Percentiles rank a stretch among this genome's conserved stretches.
These are phyloP conservation scores for Geopemphigus sp. DNA, from an alignment of 1,140 invertebrate genomes.

Conservation along the genomic window DNA sequence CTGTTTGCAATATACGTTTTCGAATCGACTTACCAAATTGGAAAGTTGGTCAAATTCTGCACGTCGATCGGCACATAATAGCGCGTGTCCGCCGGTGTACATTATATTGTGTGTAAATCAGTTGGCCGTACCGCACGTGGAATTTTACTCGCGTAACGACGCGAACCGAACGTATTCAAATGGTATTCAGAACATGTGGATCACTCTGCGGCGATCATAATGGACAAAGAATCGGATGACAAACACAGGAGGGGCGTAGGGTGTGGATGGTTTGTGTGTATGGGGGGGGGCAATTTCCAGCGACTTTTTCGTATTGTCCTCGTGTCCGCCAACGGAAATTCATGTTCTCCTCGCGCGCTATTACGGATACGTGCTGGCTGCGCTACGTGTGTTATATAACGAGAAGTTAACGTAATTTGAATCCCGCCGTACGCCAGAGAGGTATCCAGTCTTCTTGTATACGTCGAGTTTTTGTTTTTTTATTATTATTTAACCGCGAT, in stretches of 20 bases:
- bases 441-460: too few relatives aligned
- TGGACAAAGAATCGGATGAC: neutral
- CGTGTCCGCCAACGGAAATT: neutral
- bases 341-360: constrained; percentile 6
- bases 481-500: too few relatives aligned
- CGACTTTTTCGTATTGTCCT: neutral
- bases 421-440: too few relatives aligned
- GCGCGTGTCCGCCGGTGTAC: neutral
- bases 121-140: neutral
- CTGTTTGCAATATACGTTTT: too few relatives aligned
- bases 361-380: neutral
- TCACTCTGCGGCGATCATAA: neutral
- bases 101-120: constrained; percentile 36
- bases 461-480: too few relatives aligned
- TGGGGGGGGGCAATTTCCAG: neutral
- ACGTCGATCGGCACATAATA: neutral
- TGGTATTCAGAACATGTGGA: constrained; percentile 6
- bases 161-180: constrained; percentile 8
- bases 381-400: neutral
- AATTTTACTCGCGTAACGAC: neutral
- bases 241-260: too few relatives aligned
- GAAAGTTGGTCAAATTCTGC: neutral
- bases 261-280: too few relatives aligned
- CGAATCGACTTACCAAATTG: too few relatives aligned
- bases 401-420: constrained; percentile 32